phyloP scores from a whole-genome alignment of 2,888 invertebrate species.

The Didymodactylos carnosus region DNA sequence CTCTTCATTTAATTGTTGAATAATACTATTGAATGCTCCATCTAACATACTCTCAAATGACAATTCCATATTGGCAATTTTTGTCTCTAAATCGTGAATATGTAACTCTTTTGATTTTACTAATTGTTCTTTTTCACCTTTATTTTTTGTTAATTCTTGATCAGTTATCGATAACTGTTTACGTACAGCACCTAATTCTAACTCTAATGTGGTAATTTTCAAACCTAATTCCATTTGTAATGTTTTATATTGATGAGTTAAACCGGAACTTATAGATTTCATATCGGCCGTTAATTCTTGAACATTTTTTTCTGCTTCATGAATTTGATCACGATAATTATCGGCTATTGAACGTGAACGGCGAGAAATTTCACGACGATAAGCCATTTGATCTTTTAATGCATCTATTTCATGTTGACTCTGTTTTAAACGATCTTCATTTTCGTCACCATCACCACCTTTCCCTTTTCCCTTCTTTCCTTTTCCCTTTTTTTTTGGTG shows the following conservation, averaged over 20 bases:
- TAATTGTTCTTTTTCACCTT: neutral
- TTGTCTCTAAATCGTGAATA: constrained; percentile 2
- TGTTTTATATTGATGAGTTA: constrained; percentile 13
- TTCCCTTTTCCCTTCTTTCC: constrained; percentile 4
- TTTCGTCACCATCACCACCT: constrained; percentile 7
- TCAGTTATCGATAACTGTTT: neutral
- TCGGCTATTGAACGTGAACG: constrained; percentile 1
- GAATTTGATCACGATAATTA: constrained; percentile 1
- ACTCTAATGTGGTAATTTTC: constrained; percentile 3
- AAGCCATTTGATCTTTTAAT: constrained; percentile 11
- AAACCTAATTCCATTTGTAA: constrained; percentile 10
- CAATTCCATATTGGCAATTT: neutral
- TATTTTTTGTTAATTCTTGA: neutral
- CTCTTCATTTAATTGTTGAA: neutral
- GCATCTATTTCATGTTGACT: constrained; percentile 13
- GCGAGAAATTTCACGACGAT: constrained; percentile 2
- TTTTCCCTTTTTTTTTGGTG: constrained; percentile 9
- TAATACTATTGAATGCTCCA: neutral
- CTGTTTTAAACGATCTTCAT: constrained; percentile 4
- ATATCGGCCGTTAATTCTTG: constrained; percentile 5
- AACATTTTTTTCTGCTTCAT: neutral
- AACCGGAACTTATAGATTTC: constrained; percentile 1
- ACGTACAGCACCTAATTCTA: neutral
- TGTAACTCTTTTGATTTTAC: constrained; percentile 2
- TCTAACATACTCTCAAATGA: constrained; percentile 6